phyloP scores from a whole-genome alignment of 2,113 vertebrate genomes.

The Catagonus wagneri region DNA sequence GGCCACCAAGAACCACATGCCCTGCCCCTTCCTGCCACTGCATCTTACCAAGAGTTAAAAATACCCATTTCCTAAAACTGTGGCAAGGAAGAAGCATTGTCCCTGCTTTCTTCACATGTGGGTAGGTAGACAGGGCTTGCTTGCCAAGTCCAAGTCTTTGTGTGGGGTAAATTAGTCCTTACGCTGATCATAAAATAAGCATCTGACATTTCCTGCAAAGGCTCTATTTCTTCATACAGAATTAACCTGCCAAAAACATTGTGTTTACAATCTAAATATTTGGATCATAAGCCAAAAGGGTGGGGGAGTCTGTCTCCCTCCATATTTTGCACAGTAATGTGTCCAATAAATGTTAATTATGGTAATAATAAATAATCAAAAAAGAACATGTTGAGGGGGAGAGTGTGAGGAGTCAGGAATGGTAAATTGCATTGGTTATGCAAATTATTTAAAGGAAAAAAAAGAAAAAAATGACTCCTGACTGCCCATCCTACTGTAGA shows the following conservation, averaged over 20 bases:
- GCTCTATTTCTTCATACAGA: conserved; percentile 70
- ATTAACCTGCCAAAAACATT: conserved; percentile 69
- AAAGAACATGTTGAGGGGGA: conserved; percentile 53
- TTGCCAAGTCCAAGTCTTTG: conserved; percentile 57
- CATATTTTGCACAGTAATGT: conserved; percentile 60
- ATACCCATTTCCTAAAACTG: not conserved
- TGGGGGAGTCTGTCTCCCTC: conserved; percentile 49
- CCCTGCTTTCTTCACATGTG: conserved; percentile 8
- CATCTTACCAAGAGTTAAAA: conserved; percentile 25
- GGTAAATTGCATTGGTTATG: conserved; percentile 14
- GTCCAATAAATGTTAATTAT: conserved; percentile 74
- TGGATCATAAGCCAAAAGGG: conserved; percentile 67
- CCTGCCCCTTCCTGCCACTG: not conserved
- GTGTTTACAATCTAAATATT: conserved; percentile 82
- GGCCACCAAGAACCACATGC: not conserved
- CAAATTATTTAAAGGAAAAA: conserved; percentile 31
- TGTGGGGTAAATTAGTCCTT: conserved; percentile 67
- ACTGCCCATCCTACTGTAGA: not conserved
- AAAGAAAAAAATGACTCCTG: not conserved
- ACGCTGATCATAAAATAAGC: conserved; percentile 64
- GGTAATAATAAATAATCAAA: conserved; percentile 69
- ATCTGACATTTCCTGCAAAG: conserved; percentile 71
- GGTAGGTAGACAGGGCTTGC: conserved; percentile 53
- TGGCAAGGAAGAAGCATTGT: not conserved
- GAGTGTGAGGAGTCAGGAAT: conserved; percentile 40